Base-by-base conservation (phyloP, 2,888 invertebrate species). In the Pemphredon lugubris region DNA sequence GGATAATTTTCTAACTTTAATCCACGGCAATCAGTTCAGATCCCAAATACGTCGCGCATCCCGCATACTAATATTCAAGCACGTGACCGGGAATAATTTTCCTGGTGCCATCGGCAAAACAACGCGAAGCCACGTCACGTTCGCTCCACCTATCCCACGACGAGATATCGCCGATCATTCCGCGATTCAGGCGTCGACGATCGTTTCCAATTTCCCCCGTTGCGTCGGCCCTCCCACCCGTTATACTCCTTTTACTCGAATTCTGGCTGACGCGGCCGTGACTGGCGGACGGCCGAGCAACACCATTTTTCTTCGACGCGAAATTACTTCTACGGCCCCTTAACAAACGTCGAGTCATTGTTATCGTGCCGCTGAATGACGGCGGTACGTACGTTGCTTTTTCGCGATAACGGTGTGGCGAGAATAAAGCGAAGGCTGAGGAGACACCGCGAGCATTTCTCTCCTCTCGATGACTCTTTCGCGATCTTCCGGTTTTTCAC, bases 281-380 rank as follows among this genome's bases (percentile, higher is more conserved):
- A 69, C 60, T 61, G 54, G 54, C 57, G 57, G 30, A 37, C 40
- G 3, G 14, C 13, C 26, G 14, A 6, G 37, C 66, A 16, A 23
- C 44, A 71, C 70, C 78, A 81, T 81, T 81, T 81, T 81, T 81
- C 80, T 73, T 71, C 66, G 44, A 64, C 64, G 71, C 48, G 67
- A 76, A 78, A 78, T 81, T 74, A 78, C 78, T 67, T 54, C 64
- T 53, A n/a, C n/a, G 32, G 79, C 47, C 64, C 73, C 65, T 79
- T 79, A 82, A 77, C 73, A 82, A 82, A 77, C 76, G 81, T 69
- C 73, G 71, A 81, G 82, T 82, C 81, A 81, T 82, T 81, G 77
- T 81, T 81, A 82, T 82, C 79, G 75, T 45, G 66, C 48, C 42
- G 59, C 18, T 39, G 70, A 71, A 69, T 57, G 67, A 72, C 65